Evolutionary conservation across 2,797 vertebrate genomes (phyloP), one percentile per base, ranked within the genome.

Genomic region (Orestias chungarensis): DNA sequence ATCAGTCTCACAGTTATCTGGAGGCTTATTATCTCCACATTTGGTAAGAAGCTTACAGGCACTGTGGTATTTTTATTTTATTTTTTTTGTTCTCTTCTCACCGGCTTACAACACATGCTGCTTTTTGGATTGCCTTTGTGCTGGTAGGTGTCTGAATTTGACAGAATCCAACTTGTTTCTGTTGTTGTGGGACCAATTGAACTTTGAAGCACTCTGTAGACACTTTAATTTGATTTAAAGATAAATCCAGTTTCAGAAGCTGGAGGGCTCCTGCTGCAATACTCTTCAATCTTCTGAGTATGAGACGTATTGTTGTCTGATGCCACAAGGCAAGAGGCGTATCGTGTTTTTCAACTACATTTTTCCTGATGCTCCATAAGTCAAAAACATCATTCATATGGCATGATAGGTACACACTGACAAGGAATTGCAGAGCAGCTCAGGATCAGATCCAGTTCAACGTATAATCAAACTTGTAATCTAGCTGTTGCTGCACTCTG

Each of bases 41-140:
- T 83, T 78, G 85, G 81, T 90, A 88, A 90, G 88, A 86, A 83
- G 90, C 87, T 92, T 91, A 90, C 35, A 81, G 81, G 64, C 85
- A 69, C 80, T 78, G 33, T 52, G 62, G 86, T 84, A 83, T 81
- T 33, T 57, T 57, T n/a, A n/a, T n/a, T n/a, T 43, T 43, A 8
- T 43, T 43, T 52, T 82, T 70, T 66, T 82, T 88, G 81, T 78
- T 86, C 79, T 80, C 65, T 52, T 79, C 73, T 87, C 82, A 71
- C 74, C 78, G 38, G 78, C 84, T 71, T 70, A 55, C 81, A 82
- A 73, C 87, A 84, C 87, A 91, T 85, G 88, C 90, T 91, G 90
- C 78, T 86, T 66, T 91, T 83, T 91, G 88, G 84, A 91, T 90
- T 89, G 86, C 76, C 64, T 86, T 79, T 68, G 73, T 82, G 84